Conservation (phyloP, 1,140 invertebrate species). For the Globodera rostochiensis region DNA sequence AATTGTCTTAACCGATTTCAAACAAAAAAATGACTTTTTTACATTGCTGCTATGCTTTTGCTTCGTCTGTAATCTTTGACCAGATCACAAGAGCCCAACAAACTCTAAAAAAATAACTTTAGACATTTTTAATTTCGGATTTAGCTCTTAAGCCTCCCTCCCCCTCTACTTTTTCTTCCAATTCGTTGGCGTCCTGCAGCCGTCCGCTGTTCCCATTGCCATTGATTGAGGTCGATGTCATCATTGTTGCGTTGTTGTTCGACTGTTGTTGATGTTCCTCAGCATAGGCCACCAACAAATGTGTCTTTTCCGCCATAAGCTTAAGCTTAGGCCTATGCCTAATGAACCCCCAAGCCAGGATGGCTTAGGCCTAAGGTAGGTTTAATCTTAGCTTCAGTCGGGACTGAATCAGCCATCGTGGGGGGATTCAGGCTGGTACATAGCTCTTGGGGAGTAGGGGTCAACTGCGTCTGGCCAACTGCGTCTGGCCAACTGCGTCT, state of each 20-base stretch:
- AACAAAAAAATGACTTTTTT: conserved; percentile 30
- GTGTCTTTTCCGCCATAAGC: conserved; percentile 36
- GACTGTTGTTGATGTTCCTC: not conserved
- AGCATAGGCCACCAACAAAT: not conserved
- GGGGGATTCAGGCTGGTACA: too few species aligned
- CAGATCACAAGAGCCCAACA: conserved; percentile 76
- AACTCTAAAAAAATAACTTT: conserved; percentile 66
- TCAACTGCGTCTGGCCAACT: too few species aligned
- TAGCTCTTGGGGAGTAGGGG: too few species aligned
- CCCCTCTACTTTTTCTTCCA: conserved; percentile 68
- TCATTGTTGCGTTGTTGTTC: conserved; percentile 10
- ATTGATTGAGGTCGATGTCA: not conserved
- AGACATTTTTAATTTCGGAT: too few species aligned
- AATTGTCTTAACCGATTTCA: not conserved
- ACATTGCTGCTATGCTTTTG: conserved; percentile 37
- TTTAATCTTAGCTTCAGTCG: too few species aligned
- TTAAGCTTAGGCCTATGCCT: too few species aligned
- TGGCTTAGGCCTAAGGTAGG: too few species aligned
- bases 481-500: too few species aligned
- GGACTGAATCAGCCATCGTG: too few species aligned
- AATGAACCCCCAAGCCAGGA: too few species aligned
- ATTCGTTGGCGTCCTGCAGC: conserved; percentile 78
- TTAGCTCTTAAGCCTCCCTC: too few species aligned
- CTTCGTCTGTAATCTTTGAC: conserved; percentile 81
- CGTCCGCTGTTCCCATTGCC: conserved; percentile 45